These are phyloP conservation scores for Sylvicola fuscatus DNA, from an alignment of 2,888 invertebrate species.

Conservation along the genomic window DNA sequence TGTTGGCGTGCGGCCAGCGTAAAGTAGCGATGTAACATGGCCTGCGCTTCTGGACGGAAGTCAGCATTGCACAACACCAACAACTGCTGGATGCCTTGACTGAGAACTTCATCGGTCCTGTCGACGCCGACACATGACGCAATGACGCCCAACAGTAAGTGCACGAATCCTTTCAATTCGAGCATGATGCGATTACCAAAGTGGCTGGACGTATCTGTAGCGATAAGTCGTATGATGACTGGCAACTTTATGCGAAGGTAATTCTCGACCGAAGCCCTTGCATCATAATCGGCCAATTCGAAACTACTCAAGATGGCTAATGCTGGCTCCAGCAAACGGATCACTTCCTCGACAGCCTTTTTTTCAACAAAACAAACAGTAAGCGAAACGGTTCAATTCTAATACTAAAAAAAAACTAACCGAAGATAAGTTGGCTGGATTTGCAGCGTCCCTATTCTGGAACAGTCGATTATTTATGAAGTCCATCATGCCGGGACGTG, in stretches of 20 bases:
- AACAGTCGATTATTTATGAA: no score
- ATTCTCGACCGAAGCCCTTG: conserved; percentile 21
- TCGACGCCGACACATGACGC: conserved; percentile 12
- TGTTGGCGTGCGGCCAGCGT: no score
- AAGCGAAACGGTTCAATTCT: no score
- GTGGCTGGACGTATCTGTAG: conserved; percentile 11
- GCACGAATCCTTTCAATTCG: conserved; percentile 16
- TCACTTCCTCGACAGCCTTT: conserved; percentile 13
- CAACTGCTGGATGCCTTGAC: no score
- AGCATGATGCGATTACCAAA: conserved; percentile 18
- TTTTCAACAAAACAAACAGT: not conserved
- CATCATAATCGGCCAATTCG: conserved; percentile 12
- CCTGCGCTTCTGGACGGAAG: no score
- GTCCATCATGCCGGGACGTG: no score
- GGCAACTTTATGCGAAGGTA: conserved; percentile 17
- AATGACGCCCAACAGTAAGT: conserved; percentile 19
- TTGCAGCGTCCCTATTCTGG: no score
- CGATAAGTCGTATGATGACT: conserved; percentile 14
- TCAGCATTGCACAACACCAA: no score
- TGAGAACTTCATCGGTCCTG: no score
- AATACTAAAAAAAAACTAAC: not conserved
- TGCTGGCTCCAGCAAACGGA: conserved; percentile 14
- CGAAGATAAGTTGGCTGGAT: no score
- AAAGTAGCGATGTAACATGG: no score
- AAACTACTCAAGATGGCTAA: no score